Evolutionary conservation across 2,797 vertebrate genomes (phyloP).

Genomic region (Okamejei kenojei): DNA sequence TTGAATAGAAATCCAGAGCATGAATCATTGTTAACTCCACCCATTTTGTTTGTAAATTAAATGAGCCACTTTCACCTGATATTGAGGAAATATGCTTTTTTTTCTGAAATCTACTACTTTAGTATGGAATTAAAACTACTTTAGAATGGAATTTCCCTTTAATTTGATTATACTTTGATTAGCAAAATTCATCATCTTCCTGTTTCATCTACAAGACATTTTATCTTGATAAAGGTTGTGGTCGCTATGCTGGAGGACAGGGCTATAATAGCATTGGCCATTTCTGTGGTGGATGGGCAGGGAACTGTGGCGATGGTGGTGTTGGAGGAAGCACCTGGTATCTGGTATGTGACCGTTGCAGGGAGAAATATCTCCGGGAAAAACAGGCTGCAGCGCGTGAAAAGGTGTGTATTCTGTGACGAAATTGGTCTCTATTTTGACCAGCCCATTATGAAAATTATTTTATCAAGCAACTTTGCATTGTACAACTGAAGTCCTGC

Average conservation of each 20-base stretch:
- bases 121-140: not conserved
- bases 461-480: not conserved
- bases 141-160: not conserved
- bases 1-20: not conserved
- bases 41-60: not conserved
- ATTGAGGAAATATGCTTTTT: not conserved
- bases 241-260: slow-evolving; percentile 92
- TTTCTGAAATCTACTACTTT: not conserved
- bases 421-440: not conserved
- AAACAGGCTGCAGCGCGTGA: slow-evolving; percentile 94
- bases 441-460: too few relatives aligned
- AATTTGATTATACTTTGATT: not conserved
- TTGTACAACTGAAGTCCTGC: not conserved
- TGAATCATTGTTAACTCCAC: not conserved
- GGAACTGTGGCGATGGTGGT: slow-evolving; percentile 94
- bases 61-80: not conserved
- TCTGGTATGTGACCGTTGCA: slow-evolving; percentile 90
- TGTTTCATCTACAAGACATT: not conserved
- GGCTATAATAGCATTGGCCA: slow-evolving; percentile 98
- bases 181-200: not conserved
- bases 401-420: slow-evolving; percentile 65
- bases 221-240: slow-evolving; percentile 69
- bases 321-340: slow-evolving; percentile 99
- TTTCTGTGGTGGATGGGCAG: slow-evolving; percentile 97
- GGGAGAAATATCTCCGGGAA: slow-evolving; percentile 94